Percentiles rank a stretch among this genome's conserved stretches.
These are phyloP conservation scores for Lates calcarifer DNA, from an alignment of 2,113 vertebrate genomes.

Conservation along the genomic window DNA sequence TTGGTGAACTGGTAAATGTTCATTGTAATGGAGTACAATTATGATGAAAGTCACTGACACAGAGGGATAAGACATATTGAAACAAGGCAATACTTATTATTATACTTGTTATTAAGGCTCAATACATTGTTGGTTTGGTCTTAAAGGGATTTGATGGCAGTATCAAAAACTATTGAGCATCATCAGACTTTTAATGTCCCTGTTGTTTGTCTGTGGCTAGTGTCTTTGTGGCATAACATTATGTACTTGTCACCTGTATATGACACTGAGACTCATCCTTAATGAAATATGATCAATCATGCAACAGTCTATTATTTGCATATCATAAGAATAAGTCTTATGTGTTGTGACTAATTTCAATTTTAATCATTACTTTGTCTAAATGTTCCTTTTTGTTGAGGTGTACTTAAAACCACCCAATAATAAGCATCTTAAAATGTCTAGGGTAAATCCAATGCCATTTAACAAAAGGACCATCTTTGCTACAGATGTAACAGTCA, in stretches of 20 bases:
- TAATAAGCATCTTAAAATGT: conserved; percentile 17
- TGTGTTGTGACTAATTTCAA: background rate
- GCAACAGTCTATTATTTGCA: conserved; percentile 10
- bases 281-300: conserved; percentile 47
- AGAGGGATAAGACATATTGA: background rate
- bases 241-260: conserved; percentile 14
- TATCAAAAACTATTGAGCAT: conserved; percentile 9
- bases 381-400: conserved; percentile 8
- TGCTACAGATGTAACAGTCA: conserved; percentile 44
- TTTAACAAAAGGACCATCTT: conserved; percentile 32
- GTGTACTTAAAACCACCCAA: background rate
- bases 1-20: too few species aligned
- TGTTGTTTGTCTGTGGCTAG: conserved; percentile 1
- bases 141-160: conserved; percentile 17
- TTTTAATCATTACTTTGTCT: background rate
- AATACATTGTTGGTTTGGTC: conserved; percentile 23
- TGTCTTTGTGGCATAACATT: conserved; percentile 1
- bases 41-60: background rate
- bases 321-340: background rate
- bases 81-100: background rate
- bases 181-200: background rate
- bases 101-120: conserved; percentile 3
- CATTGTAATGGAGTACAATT: too few species aligned
- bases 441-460: conserved; percentile 27
- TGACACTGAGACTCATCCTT: background rate